A percentile compares a stretch with the other conserved stretches of the same genome.
phyloP scores from a whole-genome alignment of 2,797 vertebrate genomes.

The Leptodactylus fallax region DNA sequence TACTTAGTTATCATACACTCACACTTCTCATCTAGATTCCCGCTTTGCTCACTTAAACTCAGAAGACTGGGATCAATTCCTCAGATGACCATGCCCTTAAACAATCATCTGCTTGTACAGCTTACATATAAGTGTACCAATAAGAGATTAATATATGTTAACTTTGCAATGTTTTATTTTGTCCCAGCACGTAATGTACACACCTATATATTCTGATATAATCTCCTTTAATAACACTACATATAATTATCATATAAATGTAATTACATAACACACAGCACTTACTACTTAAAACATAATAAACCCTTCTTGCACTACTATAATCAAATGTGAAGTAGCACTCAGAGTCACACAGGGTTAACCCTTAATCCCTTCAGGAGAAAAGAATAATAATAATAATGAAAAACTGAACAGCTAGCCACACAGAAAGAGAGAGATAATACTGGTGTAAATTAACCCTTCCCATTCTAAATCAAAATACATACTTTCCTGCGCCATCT shows the following conservation, averaged over 20 bases:
- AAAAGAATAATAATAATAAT: neutral
- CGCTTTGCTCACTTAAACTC: neutral
- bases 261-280: conserved; percentile 11
- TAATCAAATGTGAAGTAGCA: neutral
- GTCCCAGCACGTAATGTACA: neutral
- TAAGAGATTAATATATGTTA: neutral
- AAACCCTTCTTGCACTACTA: neutral
- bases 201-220: conserved; percentile 1
- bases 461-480: neutral
- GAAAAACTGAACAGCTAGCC: conserved; percentile 2
- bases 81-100: neutral
- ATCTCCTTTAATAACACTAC: conserved; percentile 36
- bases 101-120: too few species aligned
- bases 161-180: neutral
- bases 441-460: conserved; percentile 13
- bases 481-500: neutral
- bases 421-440: conserved; percentile 2
- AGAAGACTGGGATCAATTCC: neutral
- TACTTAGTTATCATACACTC: neutral
- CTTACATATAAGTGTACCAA: neutral
- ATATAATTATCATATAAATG: conserved; percentile 51
- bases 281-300: conserved; percentile 1
- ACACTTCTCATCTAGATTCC: neutral
- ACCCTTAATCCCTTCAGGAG: conserved; percentile 34
- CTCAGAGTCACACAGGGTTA: conserved; percentile 18